phyloP scores from a whole-genome alignment of 2,113 vertebrate species.

The Mobula birostris region DNA sequence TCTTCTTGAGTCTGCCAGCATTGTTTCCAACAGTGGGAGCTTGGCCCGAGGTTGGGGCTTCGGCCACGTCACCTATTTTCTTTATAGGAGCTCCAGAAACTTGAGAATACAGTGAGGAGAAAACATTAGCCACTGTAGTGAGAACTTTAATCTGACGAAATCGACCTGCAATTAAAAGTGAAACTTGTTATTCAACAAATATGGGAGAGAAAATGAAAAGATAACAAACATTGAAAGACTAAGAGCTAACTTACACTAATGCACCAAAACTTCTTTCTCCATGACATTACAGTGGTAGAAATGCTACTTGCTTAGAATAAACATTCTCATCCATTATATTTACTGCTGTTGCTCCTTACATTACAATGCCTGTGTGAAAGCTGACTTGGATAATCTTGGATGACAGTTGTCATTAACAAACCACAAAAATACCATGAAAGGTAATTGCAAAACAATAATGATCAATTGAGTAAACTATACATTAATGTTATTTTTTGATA shows the following conservation, averaged over 20 bases:
- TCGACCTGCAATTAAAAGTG: constrained; percentile 64
- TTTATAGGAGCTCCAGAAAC: constrained; percentile 83
- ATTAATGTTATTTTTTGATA: background rate
- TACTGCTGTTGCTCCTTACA: background rate
- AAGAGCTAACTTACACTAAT: background rate
- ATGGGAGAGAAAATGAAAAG: background rate
- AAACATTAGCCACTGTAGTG: constrained; percentile 90
- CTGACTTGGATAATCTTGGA: background rate
- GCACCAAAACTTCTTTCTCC: background rate
- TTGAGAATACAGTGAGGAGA: constrained; percentile 91
- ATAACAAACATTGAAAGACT: background rate
- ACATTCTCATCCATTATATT: background rate
- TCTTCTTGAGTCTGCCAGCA: constrained; percentile 76
- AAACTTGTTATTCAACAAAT: background rate
- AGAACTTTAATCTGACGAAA: constrained; percentile 96
- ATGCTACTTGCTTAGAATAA: background rate
- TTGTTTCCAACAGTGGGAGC: constrained; percentile 58
- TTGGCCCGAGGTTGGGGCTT: constrained; percentile 56
- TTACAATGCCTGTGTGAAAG: background rate
- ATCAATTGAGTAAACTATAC: background rate
- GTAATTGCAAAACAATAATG: background rate
- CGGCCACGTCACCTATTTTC: constrained; percentile 66
- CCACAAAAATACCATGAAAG: background rate
- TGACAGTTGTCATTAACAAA: background rate
- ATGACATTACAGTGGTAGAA: background rate